Evolutionary conservation across 2,113 vertebrate genomes (phyloP), one percentile per base, ranked within the genome.

Genomic region (Oryzias celebensis): DNA sequence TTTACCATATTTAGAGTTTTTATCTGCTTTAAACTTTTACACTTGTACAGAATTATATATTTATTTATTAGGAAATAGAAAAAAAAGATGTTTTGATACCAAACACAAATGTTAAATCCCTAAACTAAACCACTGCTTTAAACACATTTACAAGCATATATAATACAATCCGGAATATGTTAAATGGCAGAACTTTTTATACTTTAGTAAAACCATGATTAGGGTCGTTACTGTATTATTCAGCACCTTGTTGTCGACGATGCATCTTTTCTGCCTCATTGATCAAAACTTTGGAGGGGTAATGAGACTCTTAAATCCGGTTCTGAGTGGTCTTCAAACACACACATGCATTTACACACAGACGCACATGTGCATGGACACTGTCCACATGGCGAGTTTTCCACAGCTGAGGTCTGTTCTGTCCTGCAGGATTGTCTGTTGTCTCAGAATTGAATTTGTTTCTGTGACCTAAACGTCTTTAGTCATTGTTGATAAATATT

Each of bases 331-430:
- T 1, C 3, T n/a, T 3, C 46, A 14, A 12, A 31, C 6, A 4
- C 22, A 26, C 7, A 42, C 14, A 4, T 23, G 43, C 54, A 31
- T 7, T 4, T 8, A 36, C 31, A 31, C 28, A 36, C 31, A 8
- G 7, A 36, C 7, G 2, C 31, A 36, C 31, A 36, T 7, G 16
- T 17, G 16, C 14, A 15, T 15, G 43, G 14, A 45, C 44, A 46
- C 36, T 3, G 36, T 46, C 4, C 65, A 48, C 18, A 15, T 18
- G 41, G 52, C 65, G 48, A 65, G 64, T 70, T 44, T 62, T 59
- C 46, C 52, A 52, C 17, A 51, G 46, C 50, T 22, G 23, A 48
- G 51, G 17, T 17, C 31, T 54, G 24, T 57, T 71, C 49, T 28
- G 20, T 74, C 48, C 24, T 45, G 16, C 44, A 58, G 15, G 36